Evolutionary conservation across 2,888 invertebrate genomes (phyloP).

Genomic region (Orthosia gracilis): DNA sequence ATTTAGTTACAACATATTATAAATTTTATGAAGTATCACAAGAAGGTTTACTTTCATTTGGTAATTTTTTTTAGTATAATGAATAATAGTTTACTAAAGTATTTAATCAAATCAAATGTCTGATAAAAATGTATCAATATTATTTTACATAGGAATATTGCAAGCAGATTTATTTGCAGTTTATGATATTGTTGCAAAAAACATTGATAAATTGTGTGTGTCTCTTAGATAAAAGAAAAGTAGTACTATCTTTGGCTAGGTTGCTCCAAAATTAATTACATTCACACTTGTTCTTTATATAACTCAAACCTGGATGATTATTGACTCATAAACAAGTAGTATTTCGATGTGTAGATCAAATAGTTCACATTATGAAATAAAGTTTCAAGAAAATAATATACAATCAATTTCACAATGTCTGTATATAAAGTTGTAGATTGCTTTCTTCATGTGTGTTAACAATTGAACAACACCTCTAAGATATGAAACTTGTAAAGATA

Average conservation of each 20-base stretch:
- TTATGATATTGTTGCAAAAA: not conserved
- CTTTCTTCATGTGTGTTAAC: slow-evolving; percentile 1
- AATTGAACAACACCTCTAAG: not conserved
- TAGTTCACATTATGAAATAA: not conserved
- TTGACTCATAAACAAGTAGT: not conserved
- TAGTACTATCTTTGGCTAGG: not conserved
- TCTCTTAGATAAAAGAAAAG: not conserved
- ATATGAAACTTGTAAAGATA: slow-evolving; percentile 35
- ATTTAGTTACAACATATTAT: no score
- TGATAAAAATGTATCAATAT: not conserved
- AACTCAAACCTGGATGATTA: not conserved
- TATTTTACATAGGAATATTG: not conserved
- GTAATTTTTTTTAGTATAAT: no score
- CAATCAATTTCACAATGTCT: slow-evolving; percentile 6
- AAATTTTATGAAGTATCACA: no score
- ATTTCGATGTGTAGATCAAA: not conserved
- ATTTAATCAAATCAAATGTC: not conserved
- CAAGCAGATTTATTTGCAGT: no score
- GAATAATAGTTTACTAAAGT: not conserved
- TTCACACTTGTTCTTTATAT: not conserved
- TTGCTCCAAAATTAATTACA: not conserved
- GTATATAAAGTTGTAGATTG: slow-evolving; percentile 3
- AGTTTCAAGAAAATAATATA: not conserved
- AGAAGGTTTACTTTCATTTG: no score
- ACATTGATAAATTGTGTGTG: not conserved